Evolutionary conservation across 2,888 invertebrate genomes (phyloP).

Genomic region (Keiferia lycopersicella): DNA sequence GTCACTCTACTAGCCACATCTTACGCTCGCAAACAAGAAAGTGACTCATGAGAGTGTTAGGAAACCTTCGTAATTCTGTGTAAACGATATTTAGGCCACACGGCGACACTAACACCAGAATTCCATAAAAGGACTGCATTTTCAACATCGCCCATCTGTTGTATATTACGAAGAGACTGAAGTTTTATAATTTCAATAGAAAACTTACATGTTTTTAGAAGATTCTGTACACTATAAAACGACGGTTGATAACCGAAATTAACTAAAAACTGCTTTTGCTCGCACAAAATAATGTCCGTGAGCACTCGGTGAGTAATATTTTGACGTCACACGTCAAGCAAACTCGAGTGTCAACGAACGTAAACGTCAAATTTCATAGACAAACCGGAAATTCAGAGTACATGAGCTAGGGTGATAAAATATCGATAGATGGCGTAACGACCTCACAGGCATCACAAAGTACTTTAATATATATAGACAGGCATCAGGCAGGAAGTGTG

Average conservation of each 20-base stretch:
- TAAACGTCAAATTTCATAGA: conserved; percentile 9
- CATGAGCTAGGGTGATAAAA: not conserved
- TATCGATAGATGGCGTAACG: not conserved
- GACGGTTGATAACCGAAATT: conserved; percentile 36
- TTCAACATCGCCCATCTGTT: conserved; percentile 50
- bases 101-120: conserved; percentile 52
- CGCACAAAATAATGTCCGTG: conserved; percentile 13
- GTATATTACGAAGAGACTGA: conserved; percentile 15
- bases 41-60: conserved; percentile 53
- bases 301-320: conserved; percentile 27
- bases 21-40: conserved; percentile 51
- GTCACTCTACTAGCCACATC: conserved; percentile 52
- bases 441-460: not conserved
- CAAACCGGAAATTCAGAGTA: not conserved
- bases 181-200: conserved; percentile 1
- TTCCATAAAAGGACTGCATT: conserved; percentile 62
- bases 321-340: conserved; percentile 24
- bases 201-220: conserved; percentile 42
- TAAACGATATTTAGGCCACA: conserved; percentile 57
- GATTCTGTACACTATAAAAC: conserved; percentile 34
- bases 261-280: conserved; percentile 10
- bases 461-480: too few relatives aligned
- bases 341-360: conserved; percentile 17
- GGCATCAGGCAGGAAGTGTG: too few relatives aligned
- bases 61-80: conserved; percentile 45